phyloP scores from a whole-genome alignment of 2,888 invertebrate genomes.

The Sialis lutaria region DNA sequence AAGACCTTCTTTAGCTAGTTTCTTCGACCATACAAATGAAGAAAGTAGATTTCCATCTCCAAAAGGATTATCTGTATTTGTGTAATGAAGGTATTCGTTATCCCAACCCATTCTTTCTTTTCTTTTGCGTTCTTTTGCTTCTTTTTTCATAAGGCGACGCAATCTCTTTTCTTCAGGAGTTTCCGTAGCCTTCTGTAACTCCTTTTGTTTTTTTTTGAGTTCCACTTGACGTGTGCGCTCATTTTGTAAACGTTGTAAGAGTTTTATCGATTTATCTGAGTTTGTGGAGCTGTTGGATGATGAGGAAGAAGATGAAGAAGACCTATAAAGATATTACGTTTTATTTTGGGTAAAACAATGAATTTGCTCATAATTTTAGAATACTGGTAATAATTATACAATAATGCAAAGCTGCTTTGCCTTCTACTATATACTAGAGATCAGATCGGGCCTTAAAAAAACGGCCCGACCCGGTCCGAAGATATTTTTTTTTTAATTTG shows the following conservation, averaged over 20 bases:
- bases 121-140: conserved; percentile 70
- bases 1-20: conserved; percentile 84
- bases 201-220: conserved; percentile 51
- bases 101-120: conserved; percentile 96
- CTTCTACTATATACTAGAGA: no score
- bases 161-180: conserved; percentile 84
- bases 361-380: no score
- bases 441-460: no score
- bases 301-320: conserved; percentile 14
- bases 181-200: conserved; percentile 70
- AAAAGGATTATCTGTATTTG: conserved; percentile 96
- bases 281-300: conserved; percentile 16
- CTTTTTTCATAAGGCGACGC: conserved; percentile 76
- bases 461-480: no score
- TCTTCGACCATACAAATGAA: conserved; percentile 94
- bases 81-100: conserved; percentile 90
- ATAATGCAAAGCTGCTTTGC: no score
- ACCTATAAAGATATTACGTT: no score
- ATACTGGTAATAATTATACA: no score
- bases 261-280: conserved; percentile 38
- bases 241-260: conserved; percentile 54
- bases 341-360: no score
- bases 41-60: conserved; percentile 90
- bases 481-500: no score
- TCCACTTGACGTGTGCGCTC: conserved; percentile 47